These are phyloP conservation scores for Probaryconus sp. DNA, from an alignment of 1,140 invertebrate genomes.

Conservation along the genomic window DNA sequence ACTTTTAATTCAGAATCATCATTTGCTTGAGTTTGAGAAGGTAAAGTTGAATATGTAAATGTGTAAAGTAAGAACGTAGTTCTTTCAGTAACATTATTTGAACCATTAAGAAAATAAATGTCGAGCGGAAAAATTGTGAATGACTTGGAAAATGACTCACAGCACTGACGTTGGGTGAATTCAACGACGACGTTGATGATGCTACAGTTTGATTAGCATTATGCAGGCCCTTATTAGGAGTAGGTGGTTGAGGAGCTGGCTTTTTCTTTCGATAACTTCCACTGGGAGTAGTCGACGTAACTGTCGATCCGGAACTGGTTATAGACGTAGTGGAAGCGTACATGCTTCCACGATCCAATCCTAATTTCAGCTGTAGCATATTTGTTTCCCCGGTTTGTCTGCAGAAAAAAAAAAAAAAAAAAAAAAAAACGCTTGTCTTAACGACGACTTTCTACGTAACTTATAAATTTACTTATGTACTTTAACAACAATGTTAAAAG, in stretches of 20 bases:
- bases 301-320: constrained; percentile 68
- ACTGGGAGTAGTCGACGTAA: constrained; percentile 66
- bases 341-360: constrained; percentile 61
- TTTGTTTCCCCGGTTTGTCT: constrained; percentile 63
- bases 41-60: too few species aligned
- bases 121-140: background rate
- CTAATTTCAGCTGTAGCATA: constrained; percentile 41
- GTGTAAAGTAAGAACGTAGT: too few species aligned
- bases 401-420: constrained; percentile 25
- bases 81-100: too few species aligned
- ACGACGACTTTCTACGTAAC: too few species aligned
- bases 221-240: constrained; percentile 62
- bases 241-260: constrained; percentile 84
- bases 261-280: constrained; percentile 81
- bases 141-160: constrained; percentile 65
- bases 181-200: constrained; percentile 39
- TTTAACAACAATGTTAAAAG: too few species aligned
- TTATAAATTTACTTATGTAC: too few species aligned
- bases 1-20: too few species aligned
- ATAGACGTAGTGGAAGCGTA: constrained; percentile 72
- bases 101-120: constrained; percentile 2
- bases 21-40: too few species aligned
- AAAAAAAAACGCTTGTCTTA: constrained; percentile 12
- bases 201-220: constrained; percentile 59
- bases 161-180: constrained; percentile 70